Conservation (phyloP, 2,888 invertebrate genomes). For the Rhimphoctona megacephalus region DNA sequence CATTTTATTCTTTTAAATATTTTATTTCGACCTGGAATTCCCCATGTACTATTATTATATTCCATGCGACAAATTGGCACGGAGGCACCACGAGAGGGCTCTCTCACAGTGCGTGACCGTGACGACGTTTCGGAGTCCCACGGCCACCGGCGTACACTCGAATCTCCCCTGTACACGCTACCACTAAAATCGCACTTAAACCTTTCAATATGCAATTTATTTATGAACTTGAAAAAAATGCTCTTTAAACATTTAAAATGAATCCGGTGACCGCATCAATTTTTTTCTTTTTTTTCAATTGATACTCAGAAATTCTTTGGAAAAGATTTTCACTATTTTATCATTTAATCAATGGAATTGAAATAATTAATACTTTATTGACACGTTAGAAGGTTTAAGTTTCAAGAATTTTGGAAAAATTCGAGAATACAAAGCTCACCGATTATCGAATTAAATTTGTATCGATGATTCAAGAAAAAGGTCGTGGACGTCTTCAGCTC, state of each 20-base stretch:
- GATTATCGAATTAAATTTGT: background rate
- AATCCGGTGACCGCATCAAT: background rate
- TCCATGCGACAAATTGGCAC: slow-evolving; percentile 70
- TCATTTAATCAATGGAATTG: background rate
- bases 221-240: background rate
- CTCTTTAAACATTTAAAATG: background rate
- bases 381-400: background rate
- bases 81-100: slow-evolving; percentile 62
- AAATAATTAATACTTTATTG: background rate
- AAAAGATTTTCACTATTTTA: background rate
- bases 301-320: background rate
- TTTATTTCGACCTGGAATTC: slow-evolving; percentile 22
- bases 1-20: background rate
- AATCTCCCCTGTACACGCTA: slow-evolving; percentile 62
- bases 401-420: background rate
- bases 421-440: slow-evolving; percentile 29
- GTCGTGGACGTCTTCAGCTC: background rate
- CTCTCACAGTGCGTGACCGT: slow-evolving; percentile 69
- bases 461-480: background rate
- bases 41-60: slow-evolving; percentile 51
- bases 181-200: slow-evolving; percentile 50
- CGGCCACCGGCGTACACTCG: slow-evolving; percentile 69
- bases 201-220: slow-evolving; percentile 54
- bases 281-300: background rate
- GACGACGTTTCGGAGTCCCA: slow-evolving; percentile 71